Conservation (phyloP, 2,797 vertebrate species). For the Peromyscus melanophrys region DNA sequence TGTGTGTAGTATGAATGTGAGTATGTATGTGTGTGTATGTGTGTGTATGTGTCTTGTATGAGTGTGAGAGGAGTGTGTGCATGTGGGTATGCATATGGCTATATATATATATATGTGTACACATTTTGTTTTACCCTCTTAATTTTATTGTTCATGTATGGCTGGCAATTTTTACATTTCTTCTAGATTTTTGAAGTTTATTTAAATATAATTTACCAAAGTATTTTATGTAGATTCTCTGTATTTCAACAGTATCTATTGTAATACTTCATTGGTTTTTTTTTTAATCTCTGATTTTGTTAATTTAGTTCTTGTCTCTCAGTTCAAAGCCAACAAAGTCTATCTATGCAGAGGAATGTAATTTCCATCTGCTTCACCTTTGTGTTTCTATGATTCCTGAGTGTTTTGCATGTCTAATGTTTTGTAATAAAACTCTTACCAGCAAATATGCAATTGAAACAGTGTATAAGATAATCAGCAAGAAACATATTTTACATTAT, state of each 20-base stretch:
- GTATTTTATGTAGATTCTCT: neutral
- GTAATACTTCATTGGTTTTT: neutral
- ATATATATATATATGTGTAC: too few relatives aligned
- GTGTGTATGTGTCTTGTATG: neutral
- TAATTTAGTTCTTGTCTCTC: neutral
- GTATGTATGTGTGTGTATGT: too few relatives aligned
- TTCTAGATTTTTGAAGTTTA: neutral
- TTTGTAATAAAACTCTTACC: slow-evolving; percentile 2
- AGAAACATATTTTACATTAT: neutral
- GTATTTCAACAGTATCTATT: neutral
- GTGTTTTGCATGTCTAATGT: neutral
- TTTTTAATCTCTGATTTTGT: neutral
- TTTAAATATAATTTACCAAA: neutral
- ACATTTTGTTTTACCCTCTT: neutral
- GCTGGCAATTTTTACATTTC: neutral
- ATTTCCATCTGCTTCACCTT: neutral
- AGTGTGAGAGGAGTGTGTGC: neutral
- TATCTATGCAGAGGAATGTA: neutral
- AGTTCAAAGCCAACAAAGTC: neutral
- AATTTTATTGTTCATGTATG: neutral
- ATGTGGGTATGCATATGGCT: neutral
- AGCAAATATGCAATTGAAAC: neutral
- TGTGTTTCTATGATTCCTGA: neutral
- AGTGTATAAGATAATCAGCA: neutral
- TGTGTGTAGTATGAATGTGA: neutral